Evolutionary conservation across 1,140 invertebrate genomes (phyloP).

Genomic region (Samia ricini): DNA sequence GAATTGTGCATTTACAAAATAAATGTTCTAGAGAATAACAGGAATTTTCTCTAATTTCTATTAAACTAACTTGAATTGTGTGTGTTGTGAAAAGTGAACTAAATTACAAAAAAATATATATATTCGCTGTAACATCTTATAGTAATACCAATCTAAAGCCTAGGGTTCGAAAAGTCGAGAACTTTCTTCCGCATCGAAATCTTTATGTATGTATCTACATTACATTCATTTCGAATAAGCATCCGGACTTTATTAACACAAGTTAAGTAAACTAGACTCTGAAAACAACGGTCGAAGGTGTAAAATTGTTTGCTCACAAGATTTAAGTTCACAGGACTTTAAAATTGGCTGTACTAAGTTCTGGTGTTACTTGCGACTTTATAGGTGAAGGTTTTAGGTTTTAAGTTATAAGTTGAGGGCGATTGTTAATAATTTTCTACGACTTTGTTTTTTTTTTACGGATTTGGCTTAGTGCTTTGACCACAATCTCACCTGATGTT

Average conservation of each 20-base stretch:
- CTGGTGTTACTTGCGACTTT: slow-evolving; percentile 15
- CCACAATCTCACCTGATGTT: too few species aligned
- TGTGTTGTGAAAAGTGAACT: too few species aligned
- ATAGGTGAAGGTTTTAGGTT: neutral
- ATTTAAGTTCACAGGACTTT: slow-evolving; percentile 8
- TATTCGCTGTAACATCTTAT: too few species aligned
- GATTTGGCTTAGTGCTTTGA: too few species aligned
- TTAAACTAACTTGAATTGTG: too few species aligned
- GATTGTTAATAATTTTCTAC: neutral
- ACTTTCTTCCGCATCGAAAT: neutral
- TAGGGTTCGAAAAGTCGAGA: neutral
- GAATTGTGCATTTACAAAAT: too few species aligned
- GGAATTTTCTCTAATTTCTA: too few species aligned
- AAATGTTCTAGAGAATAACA: too few species aligned
- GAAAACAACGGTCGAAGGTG: neutral
- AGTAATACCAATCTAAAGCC: too few species aligned
- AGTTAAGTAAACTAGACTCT: neutral
- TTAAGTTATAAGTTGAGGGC: neutral
- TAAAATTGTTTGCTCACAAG: neutral
- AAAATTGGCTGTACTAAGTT: slow-evolving; percentile 22
- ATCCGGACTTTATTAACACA: neutral
- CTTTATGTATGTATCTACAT: neutral
- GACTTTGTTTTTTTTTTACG: too few species aligned
- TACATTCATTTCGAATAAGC: neutral
- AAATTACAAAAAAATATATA: too few species aligned